Conservation (phyloP, 2,888 invertebrate genomes). For the Epirrhoe tristata region DNA sequence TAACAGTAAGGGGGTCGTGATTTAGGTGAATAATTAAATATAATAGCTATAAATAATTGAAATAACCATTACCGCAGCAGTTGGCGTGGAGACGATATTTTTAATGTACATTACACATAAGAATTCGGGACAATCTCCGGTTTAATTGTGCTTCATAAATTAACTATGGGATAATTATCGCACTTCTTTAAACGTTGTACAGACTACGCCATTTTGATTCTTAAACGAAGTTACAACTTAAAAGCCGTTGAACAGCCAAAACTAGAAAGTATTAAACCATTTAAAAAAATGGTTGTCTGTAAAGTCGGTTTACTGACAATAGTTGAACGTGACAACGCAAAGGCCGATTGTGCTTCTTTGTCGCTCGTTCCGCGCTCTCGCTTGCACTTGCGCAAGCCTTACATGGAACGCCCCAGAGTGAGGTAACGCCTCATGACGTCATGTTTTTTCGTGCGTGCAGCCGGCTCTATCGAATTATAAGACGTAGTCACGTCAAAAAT, state of each 20-base stretch:
- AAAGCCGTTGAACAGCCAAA: background rate
- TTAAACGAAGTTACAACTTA: background rate
- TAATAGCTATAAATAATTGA: conserved; percentile 28
- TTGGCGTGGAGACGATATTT: conserved; percentile 30
- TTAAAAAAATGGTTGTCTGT: too few relatives aligned
- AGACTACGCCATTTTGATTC: conserved; percentile 12
- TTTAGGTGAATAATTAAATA: background rate
- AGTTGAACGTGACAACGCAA: too few relatives aligned
- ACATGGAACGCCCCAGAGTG: too few relatives aligned
- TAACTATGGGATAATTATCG: conserved; percentile 48
- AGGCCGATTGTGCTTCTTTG: too few relatives aligned
- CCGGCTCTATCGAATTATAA: too few relatives aligned
- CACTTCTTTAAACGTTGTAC: conserved; percentile 41
- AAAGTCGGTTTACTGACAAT: too few relatives aligned
- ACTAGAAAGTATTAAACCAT: too few relatives aligned
- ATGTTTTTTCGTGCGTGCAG: too few relatives aligned
- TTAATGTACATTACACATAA: conserved; percentile 43
- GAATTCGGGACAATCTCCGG: conserved; percentile 41
- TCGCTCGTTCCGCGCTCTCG: too few relatives aligned
- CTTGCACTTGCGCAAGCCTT: too few relatives aligned
- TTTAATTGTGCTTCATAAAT: conserved; percentile 46
- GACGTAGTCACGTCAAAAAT: too few relatives aligned
- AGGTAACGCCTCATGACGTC: too few relatives aligned
- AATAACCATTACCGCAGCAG: conserved; percentile 25
- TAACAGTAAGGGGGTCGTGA: background rate